Percentiles rank a stretch among this genome's conserved stretches.
Conservation (phyloP, 2,797 vertebrate genomes). For the Aeoliscus strigatus region DNA sequence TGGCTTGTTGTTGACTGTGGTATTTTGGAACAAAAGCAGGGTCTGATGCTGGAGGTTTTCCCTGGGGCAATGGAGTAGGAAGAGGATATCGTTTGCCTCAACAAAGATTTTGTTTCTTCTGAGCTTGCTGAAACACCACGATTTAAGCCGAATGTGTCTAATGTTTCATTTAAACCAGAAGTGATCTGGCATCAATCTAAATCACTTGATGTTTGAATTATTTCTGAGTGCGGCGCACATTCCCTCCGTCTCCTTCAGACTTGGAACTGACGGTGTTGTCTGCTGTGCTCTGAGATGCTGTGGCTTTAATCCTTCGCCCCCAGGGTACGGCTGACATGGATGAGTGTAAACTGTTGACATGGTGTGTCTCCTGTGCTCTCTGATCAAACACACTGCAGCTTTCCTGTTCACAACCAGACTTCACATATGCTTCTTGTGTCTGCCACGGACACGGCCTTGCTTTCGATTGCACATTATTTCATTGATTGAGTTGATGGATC, state of each 20-base stretch:
- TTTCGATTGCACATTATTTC: slow-evolving; percentile 33
- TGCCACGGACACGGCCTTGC: slow-evolving; percentile 31
- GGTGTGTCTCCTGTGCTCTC: slow-evolving; percentile 71
- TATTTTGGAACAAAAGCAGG: slow-evolving; percentile 67
- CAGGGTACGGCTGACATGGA: slow-evolving; percentile 70
- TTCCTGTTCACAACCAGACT: slow-evolving; percentile 71
- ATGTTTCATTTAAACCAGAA: slow-evolving; percentile 19
- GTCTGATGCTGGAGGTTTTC: slow-evolving; percentile 65
- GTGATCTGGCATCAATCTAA: slow-evolving; percentile 27
- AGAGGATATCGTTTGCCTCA: slow-evolving; percentile 43
- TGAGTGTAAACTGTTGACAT: slow-evolving; percentile 77
- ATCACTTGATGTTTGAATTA: slow-evolving; percentile 27
- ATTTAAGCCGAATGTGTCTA: slow-evolving; percentile 7
- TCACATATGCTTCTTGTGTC: slow-evolving; percentile 57
- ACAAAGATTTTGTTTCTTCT: slow-evolving; percentile 23
- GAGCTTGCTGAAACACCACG: slow-evolving; percentile 10
- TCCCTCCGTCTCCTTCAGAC: slow-evolving; percentile 46
- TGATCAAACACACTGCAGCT: slow-evolving; percentile 70
- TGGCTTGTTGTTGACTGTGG: slow-evolving; percentile 67
- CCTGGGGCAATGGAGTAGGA: slow-evolving; percentile 54
- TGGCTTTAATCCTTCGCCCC: slow-evolving; percentile 74
- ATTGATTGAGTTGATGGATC: slow-evolving; percentile 33
- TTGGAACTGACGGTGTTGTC: slow-evolving; percentile 48
- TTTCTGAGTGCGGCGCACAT: slow-evolving; percentile 22
- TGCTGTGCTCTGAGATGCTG: slow-evolving; percentile 60